phyloP scores from a whole-genome alignment of 1,140 invertebrate genomes.

The Probaryconus sp. region DNA sequence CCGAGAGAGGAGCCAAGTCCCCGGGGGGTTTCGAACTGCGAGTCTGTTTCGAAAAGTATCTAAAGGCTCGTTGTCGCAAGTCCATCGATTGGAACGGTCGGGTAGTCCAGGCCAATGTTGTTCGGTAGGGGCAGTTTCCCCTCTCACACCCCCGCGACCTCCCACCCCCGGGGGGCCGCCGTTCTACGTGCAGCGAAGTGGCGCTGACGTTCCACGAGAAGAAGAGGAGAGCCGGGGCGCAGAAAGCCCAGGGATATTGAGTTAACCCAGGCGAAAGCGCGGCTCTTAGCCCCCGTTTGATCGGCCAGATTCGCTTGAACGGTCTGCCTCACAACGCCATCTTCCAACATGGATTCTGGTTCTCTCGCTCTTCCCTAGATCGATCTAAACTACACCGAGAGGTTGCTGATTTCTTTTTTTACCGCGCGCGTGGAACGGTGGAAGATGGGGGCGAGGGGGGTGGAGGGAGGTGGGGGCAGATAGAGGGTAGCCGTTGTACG shows the following conservation, averaged over 20 bases:
- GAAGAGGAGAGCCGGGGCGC: conserved; percentile 25
- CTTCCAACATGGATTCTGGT: conserved; percentile 60
- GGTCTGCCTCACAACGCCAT: conserved; percentile 67
- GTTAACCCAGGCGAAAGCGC: conserved; percentile 76
- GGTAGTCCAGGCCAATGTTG: conserved; percentile 57
- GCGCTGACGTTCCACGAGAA: conserved; percentile 12
- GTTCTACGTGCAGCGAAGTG: conserved; percentile 1
- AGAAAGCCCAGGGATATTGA: conserved; percentile 71
- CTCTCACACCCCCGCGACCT: no score
- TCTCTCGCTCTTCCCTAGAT: no score
- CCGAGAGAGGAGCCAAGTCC: conserved; percentile 30
- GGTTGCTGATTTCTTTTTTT: no score
- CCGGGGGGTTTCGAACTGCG: conserved; percentile 35
- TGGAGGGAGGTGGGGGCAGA: no score
- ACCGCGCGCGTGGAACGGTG: no score
- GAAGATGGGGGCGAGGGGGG: no score
- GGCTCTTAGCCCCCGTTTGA: conserved; percentile 78
- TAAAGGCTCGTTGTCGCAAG: conserved; percentile 62
- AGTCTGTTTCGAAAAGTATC: conserved; percentile 51
- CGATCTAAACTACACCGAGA: no score
- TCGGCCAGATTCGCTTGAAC: conserved; percentile 78
- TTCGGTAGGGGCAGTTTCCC: no score
- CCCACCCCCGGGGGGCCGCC: conserved; percentile 10
- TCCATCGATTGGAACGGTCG: conserved; percentile 75
- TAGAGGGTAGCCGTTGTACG: no score